These are phyloP conservation scores for Acarapis woodi DNA, from an alignment of 1,140 invertebrate genomes.

Conservation along the genomic window DNA sequence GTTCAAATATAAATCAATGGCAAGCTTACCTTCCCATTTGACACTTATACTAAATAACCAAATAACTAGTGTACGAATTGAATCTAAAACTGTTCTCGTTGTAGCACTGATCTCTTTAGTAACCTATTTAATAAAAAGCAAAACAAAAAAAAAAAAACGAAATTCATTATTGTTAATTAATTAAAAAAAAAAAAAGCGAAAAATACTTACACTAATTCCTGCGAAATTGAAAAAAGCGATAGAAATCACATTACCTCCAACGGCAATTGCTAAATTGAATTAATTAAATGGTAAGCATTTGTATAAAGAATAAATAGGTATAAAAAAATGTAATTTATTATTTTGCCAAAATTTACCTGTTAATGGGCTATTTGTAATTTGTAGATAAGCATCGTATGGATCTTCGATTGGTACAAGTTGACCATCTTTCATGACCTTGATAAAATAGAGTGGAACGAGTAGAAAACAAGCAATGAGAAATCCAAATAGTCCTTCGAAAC, in stretches of 20 bases:
- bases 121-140: too few relatives aligned
- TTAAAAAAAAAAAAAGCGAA: too few relatives aligned
- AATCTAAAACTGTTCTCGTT: conserved; percentile 70
- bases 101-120: conserved; percentile 76
- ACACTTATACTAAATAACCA: conserved; percentile 47
- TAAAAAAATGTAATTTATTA: conserved; percentile 22
- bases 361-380: conserved; percentile 40
- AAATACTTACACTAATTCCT: conserved; percentile 62
- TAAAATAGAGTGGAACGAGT: conserved; percentile 55
- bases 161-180: too few relatives aligned
- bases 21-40: conserved; percentile 42
- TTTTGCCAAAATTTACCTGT: conserved; percentile 28
- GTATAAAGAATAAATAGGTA: not conserved
- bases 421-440: conserved; percentile 38
- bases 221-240: conserved; percentile 92
- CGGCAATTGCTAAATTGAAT: not conserved
- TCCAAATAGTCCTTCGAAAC: conserved; percentile 77
- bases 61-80: conserved; percentile 56
- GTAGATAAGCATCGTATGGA: conserved; percentile 44
- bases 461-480: conserved; percentile 37
- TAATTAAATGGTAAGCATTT: not conserved
- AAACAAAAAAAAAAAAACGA: too few relatives aligned
- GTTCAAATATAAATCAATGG: conserved; percentile 51
- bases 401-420: conserved; percentile 52
- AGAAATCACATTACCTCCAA: conserved; percentile 45